Evolutionary conservation across 2,888 invertebrate genomes (phyloP).

Genomic region (Tridacna gigas): DNA sequence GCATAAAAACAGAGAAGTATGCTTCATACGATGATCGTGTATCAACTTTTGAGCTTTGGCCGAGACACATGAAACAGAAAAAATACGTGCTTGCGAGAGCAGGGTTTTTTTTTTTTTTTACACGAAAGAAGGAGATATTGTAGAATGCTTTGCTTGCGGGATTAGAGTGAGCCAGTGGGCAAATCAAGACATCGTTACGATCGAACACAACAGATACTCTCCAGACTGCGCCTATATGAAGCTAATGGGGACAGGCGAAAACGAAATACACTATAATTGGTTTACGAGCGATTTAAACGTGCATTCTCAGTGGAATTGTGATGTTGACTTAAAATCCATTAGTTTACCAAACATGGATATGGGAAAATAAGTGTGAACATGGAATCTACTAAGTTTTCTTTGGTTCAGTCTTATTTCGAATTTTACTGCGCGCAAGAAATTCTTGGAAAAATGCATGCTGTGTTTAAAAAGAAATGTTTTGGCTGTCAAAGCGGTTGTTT

Average conservation of each 20-base stretch:
- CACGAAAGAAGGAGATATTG: slow-evolving; percentile 47
- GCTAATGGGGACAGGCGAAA: slow-evolving; percentile 27
- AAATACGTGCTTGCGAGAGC: slow-evolving; percentile 40
- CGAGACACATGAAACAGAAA: slow-evolving; percentile 41
- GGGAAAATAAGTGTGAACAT: slow-evolving; percentile 5
- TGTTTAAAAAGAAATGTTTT: slow-evolving; percentile 39
- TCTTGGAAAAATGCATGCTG: slow-evolving; percentile 14
- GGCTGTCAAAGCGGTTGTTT: slow-evolving; percentile 38
- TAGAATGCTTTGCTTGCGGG: slow-evolving; percentile 52
- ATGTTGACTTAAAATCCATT: not conserved
- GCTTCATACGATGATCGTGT: slow-evolving; percentile 36
- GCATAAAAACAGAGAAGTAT: slow-evolving; percentile 40
- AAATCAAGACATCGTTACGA: slow-evolving; percentile 16
- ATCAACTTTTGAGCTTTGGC: slow-evolving; percentile 41
- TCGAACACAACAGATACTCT: slow-evolving; percentile 45
- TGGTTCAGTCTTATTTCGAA: slow-evolving; percentile 46
- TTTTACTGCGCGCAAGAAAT: slow-evolving; percentile 50
- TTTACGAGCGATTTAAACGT: not conserved
- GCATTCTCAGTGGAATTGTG: not conserved
- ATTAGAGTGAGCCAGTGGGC: slow-evolving; percentile 41
- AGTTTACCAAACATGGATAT: not conserved
- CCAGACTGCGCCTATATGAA: slow-evolving; percentile 39
- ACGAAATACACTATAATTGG: not conserved
- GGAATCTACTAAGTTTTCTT: slow-evolving; percentile 35
- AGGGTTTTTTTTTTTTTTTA: slow-evolving; percentile 52